phyloP scores from a whole-genome alignment of 2,797 vertebrate genomes.

The Danio jaintianensis region DNA sequence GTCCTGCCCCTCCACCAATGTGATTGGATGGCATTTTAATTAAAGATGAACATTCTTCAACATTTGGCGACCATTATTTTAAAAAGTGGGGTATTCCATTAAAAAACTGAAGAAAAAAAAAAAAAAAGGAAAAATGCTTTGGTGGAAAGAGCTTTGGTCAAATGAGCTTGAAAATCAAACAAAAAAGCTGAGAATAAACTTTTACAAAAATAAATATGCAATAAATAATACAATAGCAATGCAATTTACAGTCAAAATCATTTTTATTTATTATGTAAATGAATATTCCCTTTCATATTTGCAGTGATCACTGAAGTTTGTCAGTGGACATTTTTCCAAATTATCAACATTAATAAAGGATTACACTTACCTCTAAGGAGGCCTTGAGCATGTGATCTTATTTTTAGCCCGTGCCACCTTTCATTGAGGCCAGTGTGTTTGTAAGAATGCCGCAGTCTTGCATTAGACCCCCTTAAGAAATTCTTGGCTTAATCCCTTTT shows the following conservation, averaged over 20 bases:
- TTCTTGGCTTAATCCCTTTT: slow-evolving; percentile 85
- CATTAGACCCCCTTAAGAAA: slow-evolving; percentile 83
- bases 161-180: too few relatives aligned
- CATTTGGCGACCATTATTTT: too few relatives aligned
- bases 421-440: slow-evolving; percentile 35
- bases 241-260: neutral
- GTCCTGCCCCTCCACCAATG: too few relatives aligned
- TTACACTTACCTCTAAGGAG: slow-evolving; percentile 5
- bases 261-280: neutral
- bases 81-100: too few relatives aligned
- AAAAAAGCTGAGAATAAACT: too few relatives aligned
- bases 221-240: too few relatives aligned
- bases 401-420: slow-evolving; percentile 49
- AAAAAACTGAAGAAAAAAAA: too few relatives aligned
- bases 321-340: slow-evolving; percentile 11
- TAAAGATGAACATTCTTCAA: too few relatives aligned
- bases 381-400: neutral
- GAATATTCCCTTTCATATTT: neutral
- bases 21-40: too few relatives aligned
- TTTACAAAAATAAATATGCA: too few relatives aligned
- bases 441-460: slow-evolving; percentile 55
- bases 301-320: neutral
- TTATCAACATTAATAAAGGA: slow-evolving; percentile 18
- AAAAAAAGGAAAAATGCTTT: too few relatives aligned
- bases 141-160: too few relatives aligned